Base-by-base conservation (phyloP, 2,888 invertebrate species). In the Thereva nobilitata region DNA sequence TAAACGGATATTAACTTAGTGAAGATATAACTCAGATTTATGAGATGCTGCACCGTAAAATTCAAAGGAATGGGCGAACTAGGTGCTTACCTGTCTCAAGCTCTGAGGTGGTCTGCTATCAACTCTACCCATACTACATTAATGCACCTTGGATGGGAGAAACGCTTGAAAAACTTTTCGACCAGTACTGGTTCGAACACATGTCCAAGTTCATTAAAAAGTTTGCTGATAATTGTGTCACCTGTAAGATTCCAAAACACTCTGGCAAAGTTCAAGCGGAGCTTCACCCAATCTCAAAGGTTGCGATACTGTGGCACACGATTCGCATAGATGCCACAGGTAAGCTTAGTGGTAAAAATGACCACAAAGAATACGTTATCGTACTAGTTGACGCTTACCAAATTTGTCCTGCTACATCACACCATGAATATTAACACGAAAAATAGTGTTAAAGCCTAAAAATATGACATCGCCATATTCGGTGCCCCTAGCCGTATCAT, bases 101-200 rank as follows among this genome's bases (percentile, higher is more conserved):
- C 23, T 23, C 23, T 23, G 23, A 23, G 23, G 23, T 23, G 23
- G 23, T 23, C 23, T 23, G 23, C 2, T 23, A 23, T 23, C 23
- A 23, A 23, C 2, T 23, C 23, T 23, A 23, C 23, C 23, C 23
- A 23, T 34, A 0, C 12, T 47, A 6, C 34, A 41, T 44, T 53
- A 4, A 52, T 66, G 38, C 70, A 70, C 63, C 69, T 69, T 52
- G 57, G 57, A 4, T 23, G 59, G 5, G 68, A 70, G 70, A 76
- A 72, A 5, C 49, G 71, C 1, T 75, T 73, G 38, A 72, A 65
- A n/a, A 74, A 73, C 8, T 73, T 72, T n/a, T 68, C 0, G 72
- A 73, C 37, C 67, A 72, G 5, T 82, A 78, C 70, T 82, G 78
- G 78, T 81, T 81, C 65, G 75, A 75, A 0, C 72, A 73, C 5